Evolutionary conservation across 2,888 invertebrate species (phyloP), one percentile per base, ranked within the genome.

Genomic region (Dichetophora obliterata): DNA sequence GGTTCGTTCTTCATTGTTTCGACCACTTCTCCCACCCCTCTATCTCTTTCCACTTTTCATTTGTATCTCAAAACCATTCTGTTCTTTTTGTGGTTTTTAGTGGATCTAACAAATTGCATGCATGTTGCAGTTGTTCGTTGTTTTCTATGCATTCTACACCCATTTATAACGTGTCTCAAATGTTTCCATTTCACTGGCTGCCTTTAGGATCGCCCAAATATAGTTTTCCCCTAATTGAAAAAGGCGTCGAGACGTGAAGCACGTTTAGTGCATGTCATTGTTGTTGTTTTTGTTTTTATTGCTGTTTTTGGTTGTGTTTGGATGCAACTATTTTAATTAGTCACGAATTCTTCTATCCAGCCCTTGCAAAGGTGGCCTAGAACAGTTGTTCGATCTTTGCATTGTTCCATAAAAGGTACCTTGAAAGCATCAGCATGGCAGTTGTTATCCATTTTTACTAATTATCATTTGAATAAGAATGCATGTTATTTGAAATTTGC

Each of bases 281-380:
- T 54, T 34, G 43, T 79, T 31, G 43, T 43, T 43, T 43, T 43
- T 43, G 43, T 11, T 43, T 11, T 43, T 52, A n/a, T 75, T 37
- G 11, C 14, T 27, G 4, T 73, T 57, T 69, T 22, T 75, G 65
- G 11, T 14, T 27, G 4, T 73, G 43, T 69, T 22, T 75, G 65
- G 69, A 75, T 78, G 76, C 75, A 77, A 73, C 57, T 73, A 78
- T 77, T 81, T 80, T 80, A 81, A 81, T 81, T 81, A 81, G 81
- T 81, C 81, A 81, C 81, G 81, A 81, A 76, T 50, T 31, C 63
- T 43, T 11, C 43, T 34, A 27, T 19, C 14, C 27, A 14, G 22
- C 59, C 59, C n/a, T 65, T 9, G 34, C 5, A 37, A 34, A 43
- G 43, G 1, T 43, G 11, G 43, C 63, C 59, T 43, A 43, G 43